A percentile compares a stretch with the other conserved stretches of the same genome.
Evolutionary conservation across 2,113 vertebrate species (phyloP).

Genomic region (Aspiorhynchus laticeps): DNA sequence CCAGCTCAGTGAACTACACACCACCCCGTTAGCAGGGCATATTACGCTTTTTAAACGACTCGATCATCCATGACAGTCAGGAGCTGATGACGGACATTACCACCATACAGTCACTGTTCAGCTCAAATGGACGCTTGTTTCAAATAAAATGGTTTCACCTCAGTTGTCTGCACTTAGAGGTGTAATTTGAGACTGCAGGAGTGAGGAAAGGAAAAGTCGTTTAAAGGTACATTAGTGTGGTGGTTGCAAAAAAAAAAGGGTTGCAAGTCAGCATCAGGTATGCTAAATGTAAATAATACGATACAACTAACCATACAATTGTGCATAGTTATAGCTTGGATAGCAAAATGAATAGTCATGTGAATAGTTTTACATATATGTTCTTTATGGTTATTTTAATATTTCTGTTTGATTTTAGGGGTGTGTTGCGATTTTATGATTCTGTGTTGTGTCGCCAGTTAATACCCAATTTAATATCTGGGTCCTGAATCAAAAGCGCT

Average conservation of each 20-base stretch:
- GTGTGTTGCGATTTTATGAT: not conserved
- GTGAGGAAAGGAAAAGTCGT: slow-evolving; percentile 45
- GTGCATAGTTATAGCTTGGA: not conserved
- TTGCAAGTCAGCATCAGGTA: not conserved
- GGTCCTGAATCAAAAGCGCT: not conserved
- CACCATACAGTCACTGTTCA: not conserved
- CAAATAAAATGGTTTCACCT: not conserved
- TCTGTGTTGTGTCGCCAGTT: not conserved
- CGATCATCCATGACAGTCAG: not conserved
- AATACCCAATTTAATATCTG: not conserved
- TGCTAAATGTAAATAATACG: not conserved
- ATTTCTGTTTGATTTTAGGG: not conserved
- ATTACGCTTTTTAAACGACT: not conserved
- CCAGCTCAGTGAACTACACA: not conserved
- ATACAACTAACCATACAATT: not conserved
- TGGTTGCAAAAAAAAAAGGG: not conserved
- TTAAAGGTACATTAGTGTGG: slow-evolving; percentile 36
- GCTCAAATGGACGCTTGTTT: not conserved
- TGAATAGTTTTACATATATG: not conserved
- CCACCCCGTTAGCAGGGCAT: not conserved
- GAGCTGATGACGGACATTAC: not conserved
- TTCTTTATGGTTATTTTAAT: not conserved
- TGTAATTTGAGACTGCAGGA: slow-evolving; percentile 45
- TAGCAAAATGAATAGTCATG: not conserved
- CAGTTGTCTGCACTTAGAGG: not conserved